Evolutionary conservation across 1,140 invertebrate genomes (phyloP).

Genomic region (Ostrea edulis): DNA sequence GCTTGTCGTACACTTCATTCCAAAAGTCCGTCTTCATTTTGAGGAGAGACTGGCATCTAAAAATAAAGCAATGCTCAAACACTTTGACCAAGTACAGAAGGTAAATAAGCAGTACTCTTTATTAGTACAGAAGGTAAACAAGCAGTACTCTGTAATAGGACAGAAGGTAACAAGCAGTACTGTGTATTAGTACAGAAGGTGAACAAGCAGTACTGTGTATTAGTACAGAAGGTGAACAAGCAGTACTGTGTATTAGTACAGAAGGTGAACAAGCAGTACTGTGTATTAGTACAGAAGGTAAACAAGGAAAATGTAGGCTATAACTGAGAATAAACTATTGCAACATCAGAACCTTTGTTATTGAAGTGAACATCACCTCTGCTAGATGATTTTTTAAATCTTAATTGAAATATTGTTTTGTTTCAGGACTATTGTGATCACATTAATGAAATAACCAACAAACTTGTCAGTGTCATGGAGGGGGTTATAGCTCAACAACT

Average conservation of each 20-base stretch:
- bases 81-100: conserved; percentile 81
- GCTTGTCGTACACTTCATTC: conserved; percentile 83
- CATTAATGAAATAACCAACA: conserved; percentile 93
- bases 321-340: too few relatives aligned
- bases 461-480: conserved; percentile 93
- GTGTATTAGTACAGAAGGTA: not conserved
- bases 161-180: too few relatives aligned
- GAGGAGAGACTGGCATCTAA: conserved; percentile 77
- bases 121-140: too few relatives aligned
- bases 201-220: too few relatives aligned
- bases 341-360: too few relatives aligned
- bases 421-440: conserved; percentile 92
- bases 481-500: conserved; percentile 84
- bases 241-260: not conserved
- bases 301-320: too few relatives aligned
- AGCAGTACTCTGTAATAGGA: too few relatives aligned
- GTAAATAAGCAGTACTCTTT: conserved; percentile 54
- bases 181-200: too few relatives aligned
- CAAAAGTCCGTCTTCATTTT: conserved; percentile 81
- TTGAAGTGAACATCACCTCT: too few relatives aligned
- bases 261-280: not conserved
- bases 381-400: too few relatives aligned
- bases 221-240: conserved; percentile 24
- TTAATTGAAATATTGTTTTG: not conserved
- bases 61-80: conserved; percentile 79